A percentile compares a stretch with the other conserved stretches of the same genome.
These are phyloP conservation scores for Sthenelais limicola DNA, from an alignment of 2,888 invertebrate species.

Conservation along the genomic window DNA sequence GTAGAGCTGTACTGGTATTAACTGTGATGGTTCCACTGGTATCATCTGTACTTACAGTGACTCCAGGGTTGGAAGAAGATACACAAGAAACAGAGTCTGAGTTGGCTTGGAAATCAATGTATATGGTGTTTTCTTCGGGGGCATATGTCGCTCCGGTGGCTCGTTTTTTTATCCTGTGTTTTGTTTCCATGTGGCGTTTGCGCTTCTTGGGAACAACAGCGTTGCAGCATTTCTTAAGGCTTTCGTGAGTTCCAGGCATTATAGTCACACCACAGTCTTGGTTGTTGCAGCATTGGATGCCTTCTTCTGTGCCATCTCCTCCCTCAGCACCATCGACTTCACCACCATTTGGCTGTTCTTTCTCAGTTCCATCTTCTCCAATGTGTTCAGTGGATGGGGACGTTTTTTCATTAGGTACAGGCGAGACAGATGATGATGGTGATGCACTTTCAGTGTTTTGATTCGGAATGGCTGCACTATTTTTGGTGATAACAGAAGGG, in stretches of 20 bases:
- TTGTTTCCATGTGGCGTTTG: constrained; percentile 64
- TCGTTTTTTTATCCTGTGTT: constrained; percentile 45
- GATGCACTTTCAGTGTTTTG: too few relatives aligned
- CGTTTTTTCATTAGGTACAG: too few relatives aligned
- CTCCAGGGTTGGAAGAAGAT: constrained; percentile 25
- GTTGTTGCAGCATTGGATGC: constrained; percentile 55
- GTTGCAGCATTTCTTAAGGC: constrained; percentile 64
- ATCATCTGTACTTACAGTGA: neutral
- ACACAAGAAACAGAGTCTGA: constrained; percentile 54
- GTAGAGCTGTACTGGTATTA: constrained; percentile 52
- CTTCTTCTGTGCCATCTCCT: neutral
- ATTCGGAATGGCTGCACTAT: too few relatives aligned
- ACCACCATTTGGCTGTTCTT: neutral
- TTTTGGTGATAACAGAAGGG: too few relatives aligned
- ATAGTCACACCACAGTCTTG: constrained; percentile 61
- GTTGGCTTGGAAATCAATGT: constrained; percentile 59
- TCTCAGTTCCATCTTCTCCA: too few relatives aligned
- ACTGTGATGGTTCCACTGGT: constrained; percentile 9
- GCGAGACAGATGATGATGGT: too few relatives aligned
- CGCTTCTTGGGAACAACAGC: constrained; percentile 68
- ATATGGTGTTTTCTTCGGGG: constrained; percentile 52
- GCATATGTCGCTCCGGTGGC: neutral
- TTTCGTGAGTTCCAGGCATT: constrained; percentile 60
- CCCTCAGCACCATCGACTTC: constrained; percentile 13
- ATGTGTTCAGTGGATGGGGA: too few relatives aligned